Percentiles rank a stretch among this genome's conserved stretches.
Evolutionary conservation across 2,888 invertebrate species (phyloP).

Genomic region (Alcis repandata): DNA sequence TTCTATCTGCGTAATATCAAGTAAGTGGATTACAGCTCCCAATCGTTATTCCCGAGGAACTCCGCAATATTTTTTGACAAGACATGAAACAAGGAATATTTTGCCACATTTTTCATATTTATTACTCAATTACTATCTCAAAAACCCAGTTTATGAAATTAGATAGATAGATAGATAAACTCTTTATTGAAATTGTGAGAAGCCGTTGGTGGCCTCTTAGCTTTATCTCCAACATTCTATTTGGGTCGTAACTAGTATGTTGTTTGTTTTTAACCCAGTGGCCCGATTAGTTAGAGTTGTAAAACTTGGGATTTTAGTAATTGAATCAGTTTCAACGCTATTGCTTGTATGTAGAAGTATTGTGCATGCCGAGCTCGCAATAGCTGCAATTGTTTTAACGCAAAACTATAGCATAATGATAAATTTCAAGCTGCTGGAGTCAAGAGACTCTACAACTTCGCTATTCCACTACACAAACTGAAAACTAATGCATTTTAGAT

Average conservation of each 20-base stretch:
- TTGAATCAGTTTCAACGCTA: constrained; percentile 27
- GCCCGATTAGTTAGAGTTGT: constrained; percentile 27
- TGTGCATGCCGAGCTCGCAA: constrained; percentile 10
- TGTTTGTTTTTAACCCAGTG: constrained; percentile 32
- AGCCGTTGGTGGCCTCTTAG: constrained; percentile 22
- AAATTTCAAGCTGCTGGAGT: constrained; percentile 9
- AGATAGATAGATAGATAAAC: no score
- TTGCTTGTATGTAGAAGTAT: constrained; percentile 10
- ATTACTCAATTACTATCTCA: constrained; percentile 11
- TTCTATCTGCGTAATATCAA: constrained; percentile 19
- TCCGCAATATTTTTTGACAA: constrained; percentile 19
- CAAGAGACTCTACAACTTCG: neutral
- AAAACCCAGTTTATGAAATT: constrained; percentile 6
- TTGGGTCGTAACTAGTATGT: constrained; percentile 29
- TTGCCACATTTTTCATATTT: constrained; percentile 9
- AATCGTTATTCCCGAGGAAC: constrained; percentile 16
- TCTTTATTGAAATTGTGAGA: no score
- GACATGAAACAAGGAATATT: neutral
- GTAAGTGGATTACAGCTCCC: constrained; percentile 18
- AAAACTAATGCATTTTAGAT: constrained; percentile 11
- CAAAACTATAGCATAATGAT: constrained; percentile 28
- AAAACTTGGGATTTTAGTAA: constrained; percentile 28
- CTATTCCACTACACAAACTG: constrained; percentile 1
- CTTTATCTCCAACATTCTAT: constrained; percentile 29
- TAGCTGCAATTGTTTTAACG: constrained; percentile 26